Evolutionary conservation across 2,888 invertebrate genomes (phyloP), one percentile per base, ranked within the genome.

Genomic region (Stenichneumon culpator): DNA sequence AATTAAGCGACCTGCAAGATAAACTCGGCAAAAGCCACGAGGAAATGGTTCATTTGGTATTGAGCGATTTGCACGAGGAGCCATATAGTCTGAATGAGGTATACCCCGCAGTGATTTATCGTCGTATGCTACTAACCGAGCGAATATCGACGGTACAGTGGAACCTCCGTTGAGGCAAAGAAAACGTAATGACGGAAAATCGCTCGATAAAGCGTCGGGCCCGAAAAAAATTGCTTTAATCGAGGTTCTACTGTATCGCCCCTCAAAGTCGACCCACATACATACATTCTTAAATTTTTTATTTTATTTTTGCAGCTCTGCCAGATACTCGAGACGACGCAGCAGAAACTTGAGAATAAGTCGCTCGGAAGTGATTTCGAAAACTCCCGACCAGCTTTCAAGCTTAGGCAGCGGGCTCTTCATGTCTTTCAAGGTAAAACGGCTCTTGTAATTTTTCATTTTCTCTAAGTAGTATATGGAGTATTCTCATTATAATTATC

Each of bases 341-440:
- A 95, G 89, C 95, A 95, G 44, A 96, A 96, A 90, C 94, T 99
- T 88, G 95, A 96, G 86, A 94, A 95, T 36, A 95, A 95, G 87
- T 96, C 97, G 88, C 94, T 98, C 69, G 96, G 96, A 67, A 93
- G 94, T 79, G 96, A 97, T 90, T 97, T 97, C 16, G 94, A 94
- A 79, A 93, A 96, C 86, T 95, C 97, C 89, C 92, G 95, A 86
- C 94, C 95, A 88, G 85, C 80, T 82, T 97, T 98, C 91, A 97
- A 98, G 94, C 95, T 99, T 50, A 95, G 96, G 86, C 97, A 99
- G 92, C 96, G 99, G 87, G 98, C 98, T 3, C 94, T 97, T 39
- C 99, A 99, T 93, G 99, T 99, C 19, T 97, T 97, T 90, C 95
- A 96, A 95, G 97, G 97, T 96, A 93, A 93, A 92, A 50, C 22